Conservation (phyloP, 2,113 vertebrate species). For the Nannobrachium achirus region DNA sequence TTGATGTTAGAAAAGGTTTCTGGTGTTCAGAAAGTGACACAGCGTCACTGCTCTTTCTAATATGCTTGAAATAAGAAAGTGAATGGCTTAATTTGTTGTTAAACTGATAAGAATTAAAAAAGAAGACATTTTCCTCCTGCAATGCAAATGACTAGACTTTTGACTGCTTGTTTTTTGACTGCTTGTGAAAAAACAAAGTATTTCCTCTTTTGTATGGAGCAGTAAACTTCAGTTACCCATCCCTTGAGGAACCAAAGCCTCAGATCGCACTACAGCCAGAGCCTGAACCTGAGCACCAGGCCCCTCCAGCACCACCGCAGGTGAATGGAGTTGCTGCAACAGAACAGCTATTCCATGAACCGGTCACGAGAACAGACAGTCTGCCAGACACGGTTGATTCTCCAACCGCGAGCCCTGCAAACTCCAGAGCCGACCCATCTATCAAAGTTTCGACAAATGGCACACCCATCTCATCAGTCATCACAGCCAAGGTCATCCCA, state of each 20-base stretch:
- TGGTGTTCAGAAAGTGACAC: no score
- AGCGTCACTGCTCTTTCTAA: no score
- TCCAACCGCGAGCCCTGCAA: constrained; percentile 38
- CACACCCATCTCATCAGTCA: constrained; percentile 64
- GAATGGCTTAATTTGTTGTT: no score
- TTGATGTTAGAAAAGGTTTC: no score
- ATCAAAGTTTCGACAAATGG: constrained; percentile 31
- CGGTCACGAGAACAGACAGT: constrained; percentile 42
- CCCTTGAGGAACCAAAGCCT: constrained; percentile 90
- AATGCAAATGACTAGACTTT: not conserved
- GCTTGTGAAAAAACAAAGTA: no score
- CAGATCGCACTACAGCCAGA: constrained; percentile 59
- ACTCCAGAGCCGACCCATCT: constrained; percentile 55
- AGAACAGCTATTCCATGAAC: constrained; percentile 62
- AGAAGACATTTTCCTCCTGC: no score
- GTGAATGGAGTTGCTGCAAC: constrained; percentile 60
- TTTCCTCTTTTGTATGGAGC: constrained; percentile 27
- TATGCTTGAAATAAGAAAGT: no score
- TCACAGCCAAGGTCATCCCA: constrained; percentile 80
- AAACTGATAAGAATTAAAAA: no score
- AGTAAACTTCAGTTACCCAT: constrained; percentile 97
- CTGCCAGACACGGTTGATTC: constrained; percentile 60
- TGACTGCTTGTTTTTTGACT: no score
- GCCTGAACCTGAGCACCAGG: constrained; percentile 62
- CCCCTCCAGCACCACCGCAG: constrained; percentile 61